Base-by-base conservation (phyloP, 30 jellyfish, hydroid and myxozoan genomes). In the Turritopsis dohrnii region DNA sequence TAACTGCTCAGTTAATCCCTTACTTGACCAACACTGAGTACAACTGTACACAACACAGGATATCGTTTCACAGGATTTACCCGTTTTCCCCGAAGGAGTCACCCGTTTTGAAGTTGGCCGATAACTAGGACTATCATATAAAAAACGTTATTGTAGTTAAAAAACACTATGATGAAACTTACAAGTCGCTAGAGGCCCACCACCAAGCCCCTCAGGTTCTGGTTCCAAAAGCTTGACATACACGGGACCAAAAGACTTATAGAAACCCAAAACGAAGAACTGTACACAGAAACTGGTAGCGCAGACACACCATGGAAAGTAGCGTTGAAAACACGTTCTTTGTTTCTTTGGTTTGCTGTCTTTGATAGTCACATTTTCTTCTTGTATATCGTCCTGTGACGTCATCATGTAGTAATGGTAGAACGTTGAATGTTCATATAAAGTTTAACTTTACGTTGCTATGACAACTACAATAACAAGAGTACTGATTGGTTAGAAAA, bases 251-350 rank as follows among this genome's bases (percentile, higher is more conserved):
- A 87, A 92, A 22, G 96, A 89, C 71, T 92, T 85, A 75, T 80
- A 92, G 72, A 92, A 92, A 1, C 97, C 97, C 90, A 92, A 83
- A 7, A 83, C 91, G n/a, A 92, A 89, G 28, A 86, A 86, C 89
- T 92, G 97, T 53, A 84, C 94, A 53, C 85, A 77, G 77, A 92
- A 92, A 54, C 97, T 92, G 31, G 91, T 85, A 1, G 87, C 91
- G 66, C 97, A 92, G 7, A 92, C 25, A 21, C 80, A 27, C 97
- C 97, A 92, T 41, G 94, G 94, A 77, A 79, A 90, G 28, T 28
- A 65, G 52, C 60, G 16, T 28, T 79, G 31, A 1, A 24, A 24
- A 0, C 52, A 21, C 17, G 28, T 30, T 28, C 54, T 31, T 79
- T 21, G 19, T 52, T 25, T 74, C n/a, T 74, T 74, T 22, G 77